phyloP scores from a whole-genome alignment of 2,888 invertebrate genomes.

The Tubulanus polymorphus region DNA sequence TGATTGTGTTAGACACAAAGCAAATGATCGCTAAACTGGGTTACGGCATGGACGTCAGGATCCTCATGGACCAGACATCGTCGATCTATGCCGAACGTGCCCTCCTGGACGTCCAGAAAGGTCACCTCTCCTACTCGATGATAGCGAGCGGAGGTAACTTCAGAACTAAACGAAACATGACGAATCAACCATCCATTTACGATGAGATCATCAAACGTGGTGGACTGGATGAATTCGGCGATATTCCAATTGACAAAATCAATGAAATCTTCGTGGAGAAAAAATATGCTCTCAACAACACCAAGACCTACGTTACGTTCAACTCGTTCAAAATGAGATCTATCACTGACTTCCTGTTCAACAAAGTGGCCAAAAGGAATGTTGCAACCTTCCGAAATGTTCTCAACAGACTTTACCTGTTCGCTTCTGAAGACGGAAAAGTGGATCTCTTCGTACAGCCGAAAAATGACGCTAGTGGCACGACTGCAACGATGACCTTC shows the following conservation, averaged over 20 bases:
- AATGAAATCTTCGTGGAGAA: slow-evolving; percentile 1
- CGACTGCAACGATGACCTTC: neutral
- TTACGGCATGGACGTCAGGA: neutral
- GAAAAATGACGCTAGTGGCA: neutral
- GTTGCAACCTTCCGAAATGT: neutral
- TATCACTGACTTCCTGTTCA: neutral
- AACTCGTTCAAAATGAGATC: neutral
- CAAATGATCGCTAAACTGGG: neutral
- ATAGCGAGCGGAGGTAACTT: neutral
- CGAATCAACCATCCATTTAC: neutral
- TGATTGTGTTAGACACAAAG: neutral
- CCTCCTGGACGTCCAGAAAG: neutral
- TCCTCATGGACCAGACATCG: neutral
- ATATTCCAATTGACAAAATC: neutral
- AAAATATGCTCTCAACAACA: neutral
- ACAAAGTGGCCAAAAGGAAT: slow-evolving; percentile 1
- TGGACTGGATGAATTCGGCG: neutral
- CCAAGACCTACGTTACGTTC: slow-evolving; percentile 1
- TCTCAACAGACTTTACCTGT: neutral
- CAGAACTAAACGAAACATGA: neutral
- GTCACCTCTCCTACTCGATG: neutral
- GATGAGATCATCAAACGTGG: neutral
- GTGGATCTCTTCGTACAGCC: neutral
- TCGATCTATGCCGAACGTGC: neutral
- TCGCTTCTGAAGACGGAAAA: neutral